These are phyloP conservation scores for Saturnia pavonia DNA, from an alignment of 2,888 invertebrate species.

Conservation along the genomic window DNA sequence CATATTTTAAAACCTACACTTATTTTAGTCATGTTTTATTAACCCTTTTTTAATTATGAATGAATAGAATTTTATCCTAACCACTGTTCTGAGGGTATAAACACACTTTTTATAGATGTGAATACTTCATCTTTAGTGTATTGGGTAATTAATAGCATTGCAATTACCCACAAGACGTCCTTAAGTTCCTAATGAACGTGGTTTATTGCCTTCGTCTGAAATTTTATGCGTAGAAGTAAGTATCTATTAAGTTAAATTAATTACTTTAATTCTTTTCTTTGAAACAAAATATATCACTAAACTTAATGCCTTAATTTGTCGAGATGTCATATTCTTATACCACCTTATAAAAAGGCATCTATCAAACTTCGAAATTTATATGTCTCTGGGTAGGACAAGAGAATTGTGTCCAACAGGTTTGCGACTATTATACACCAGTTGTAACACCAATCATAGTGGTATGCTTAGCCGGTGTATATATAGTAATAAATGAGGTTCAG, in stretches of 20 bases:
- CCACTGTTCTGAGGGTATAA: not conserved
- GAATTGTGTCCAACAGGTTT: too few relatives aligned
- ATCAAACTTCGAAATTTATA: too few relatives aligned
- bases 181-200: not conserved
- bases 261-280: not conserved
- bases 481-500: too few relatives aligned
- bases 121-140: slow-evolving; percentile 6
- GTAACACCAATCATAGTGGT: too few relatives aligned
- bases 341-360: too few relatives aligned
- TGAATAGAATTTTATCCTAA: not conserved
- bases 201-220: slow-evolving; percentile 13
- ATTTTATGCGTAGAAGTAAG: slow-evolving; percentile 14
- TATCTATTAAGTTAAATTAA: slow-evolving; percentile 10
- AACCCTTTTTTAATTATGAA: not conserved
- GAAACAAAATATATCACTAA: not conserved
- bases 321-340: not conserved
- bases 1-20: not conserved
- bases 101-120: not conserved
- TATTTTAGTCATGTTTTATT: not conserved
- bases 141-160: not conserved
- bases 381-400: too few relatives aligned
- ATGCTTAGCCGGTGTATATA: too few relatives aligned
- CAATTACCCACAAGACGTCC: slow-evolving; percentile 2
- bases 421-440: too few relatives aligned
- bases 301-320: not conserved